Conservation (phyloP, 2,888 invertebrate genomes). For the Drosophila demipolita region DNA sequence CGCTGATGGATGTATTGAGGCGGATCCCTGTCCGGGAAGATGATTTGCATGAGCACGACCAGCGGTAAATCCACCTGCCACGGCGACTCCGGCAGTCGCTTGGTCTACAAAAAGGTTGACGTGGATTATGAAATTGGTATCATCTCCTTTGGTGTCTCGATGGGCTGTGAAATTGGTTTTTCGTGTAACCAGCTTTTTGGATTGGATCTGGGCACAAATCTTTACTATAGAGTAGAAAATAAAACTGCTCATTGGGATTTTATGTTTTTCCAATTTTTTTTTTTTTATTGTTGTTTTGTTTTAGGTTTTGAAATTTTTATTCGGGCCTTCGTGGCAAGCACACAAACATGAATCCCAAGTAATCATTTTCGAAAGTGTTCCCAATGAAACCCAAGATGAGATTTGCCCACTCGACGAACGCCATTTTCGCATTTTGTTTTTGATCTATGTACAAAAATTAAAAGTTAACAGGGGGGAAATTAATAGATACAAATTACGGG, state of each 20-base stretch:
- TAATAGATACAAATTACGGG: conserved; percentile 43
- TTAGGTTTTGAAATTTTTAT: conserved; percentile 70
- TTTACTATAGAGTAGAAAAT: conserved; percentile 2
- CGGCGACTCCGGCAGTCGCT: conserved; percentile 74
- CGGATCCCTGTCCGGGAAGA: conserved; percentile 46
- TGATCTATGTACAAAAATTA: conserved; percentile 70
- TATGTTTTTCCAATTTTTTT: conserved; percentile 67
- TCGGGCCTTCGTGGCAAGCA: conserved; percentile 43
- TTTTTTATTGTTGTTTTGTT: conserved; percentile 71
- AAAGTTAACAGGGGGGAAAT: conserved; percentile 48
- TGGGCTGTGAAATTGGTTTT: conserved; percentile 67
- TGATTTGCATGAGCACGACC: conserved; percentile 64
- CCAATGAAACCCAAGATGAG: conserved; percentile 60
- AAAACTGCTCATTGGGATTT: conserved; percentile 25
- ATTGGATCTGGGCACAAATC: conserved; percentile 62
- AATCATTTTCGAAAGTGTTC: conserved; percentile 54
- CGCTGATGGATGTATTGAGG: conserved; percentile 60
- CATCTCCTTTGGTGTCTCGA: conserved; percentile 67
- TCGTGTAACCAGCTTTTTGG: conserved; percentile 66
- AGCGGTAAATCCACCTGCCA: conserved; percentile 63
- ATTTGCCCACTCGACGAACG: conserved; percentile 47
- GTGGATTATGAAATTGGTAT: conserved; percentile 56
- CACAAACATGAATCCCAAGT: conserved; percentile 40
- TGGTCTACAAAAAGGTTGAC: conserved; percentile 42
- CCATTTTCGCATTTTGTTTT: conserved; percentile 39